phyloP scores from a whole-genome alignment of 2,888 invertebrate genomes.

The Drosophila ustulata region DNA sequence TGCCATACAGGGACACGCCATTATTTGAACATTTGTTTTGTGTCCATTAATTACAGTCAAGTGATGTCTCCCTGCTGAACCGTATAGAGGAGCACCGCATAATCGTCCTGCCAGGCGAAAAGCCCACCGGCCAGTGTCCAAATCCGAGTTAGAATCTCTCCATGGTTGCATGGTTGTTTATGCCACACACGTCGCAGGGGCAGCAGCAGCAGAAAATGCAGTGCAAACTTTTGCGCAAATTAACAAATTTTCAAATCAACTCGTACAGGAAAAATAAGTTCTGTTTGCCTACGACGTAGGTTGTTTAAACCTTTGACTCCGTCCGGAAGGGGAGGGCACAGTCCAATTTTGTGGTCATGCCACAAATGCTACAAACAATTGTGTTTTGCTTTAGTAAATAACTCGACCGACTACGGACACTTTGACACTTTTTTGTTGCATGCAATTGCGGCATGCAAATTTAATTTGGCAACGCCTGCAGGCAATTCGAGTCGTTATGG shows the following conservation, averaged over 20 bases:
- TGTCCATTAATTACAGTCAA: slow-evolving; percentile 56
- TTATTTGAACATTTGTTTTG: slow-evolving; percentile 36
- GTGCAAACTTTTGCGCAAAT: slow-evolving; percentile 77
- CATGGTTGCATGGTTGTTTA: slow-evolving; percentile 43
- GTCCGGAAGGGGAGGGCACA: slow-evolving; percentile 20
- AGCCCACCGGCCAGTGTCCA: slow-evolving; percentile 1
- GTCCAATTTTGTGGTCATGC: slow-evolving; percentile 46
- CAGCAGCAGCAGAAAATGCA: slow-evolving; percentile 57
- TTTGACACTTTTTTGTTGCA: slow-evolving; percentile 73
- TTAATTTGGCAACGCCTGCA: slow-evolving; percentile 71
- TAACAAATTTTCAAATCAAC: slow-evolving; percentile 73
- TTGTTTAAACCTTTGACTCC: slow-evolving; percentile 59
- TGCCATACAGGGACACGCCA: slow-evolving; percentile 2
- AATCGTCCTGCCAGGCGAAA: slow-evolving; percentile 39
- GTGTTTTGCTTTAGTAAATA: slow-evolving; percentile 79
- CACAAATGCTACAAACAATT: slow-evolving; percentile 75
- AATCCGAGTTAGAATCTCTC: slow-evolving; percentile 3
- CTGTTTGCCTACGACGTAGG: slow-evolving; percentile 70
- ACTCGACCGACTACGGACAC: slow-evolving; percentile 49
- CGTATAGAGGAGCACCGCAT: slow-evolving; percentile 36
- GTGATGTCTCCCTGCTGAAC: slow-evolving; percentile 15
- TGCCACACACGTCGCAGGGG: slow-evolving; percentile 70
- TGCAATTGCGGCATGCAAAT: slow-evolving; percentile 76
- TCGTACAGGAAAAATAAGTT: slow-evolving; percentile 65
- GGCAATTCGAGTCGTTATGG: slow-evolving; percentile 57